phyloP scores from a whole-genome alignment of 92 coral and sea anemone genomes.

The Epizoanthus rinbou region DNA sequence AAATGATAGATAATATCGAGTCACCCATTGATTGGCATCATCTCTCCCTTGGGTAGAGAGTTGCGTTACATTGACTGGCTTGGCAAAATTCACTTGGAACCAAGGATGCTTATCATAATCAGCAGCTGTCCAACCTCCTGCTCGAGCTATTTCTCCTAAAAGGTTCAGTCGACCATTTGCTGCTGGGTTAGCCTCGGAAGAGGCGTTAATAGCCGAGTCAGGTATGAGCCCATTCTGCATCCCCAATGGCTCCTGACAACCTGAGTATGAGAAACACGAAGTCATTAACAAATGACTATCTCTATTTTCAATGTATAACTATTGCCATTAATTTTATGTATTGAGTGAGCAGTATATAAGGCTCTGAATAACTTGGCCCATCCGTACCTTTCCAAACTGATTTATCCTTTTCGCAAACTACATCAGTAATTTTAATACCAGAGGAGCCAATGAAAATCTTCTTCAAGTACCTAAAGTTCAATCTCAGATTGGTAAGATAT shows the following conservation, averaged over 20 bases:
- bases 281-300: too few species aligned
- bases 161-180: not conserved
- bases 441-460: too few species aligned
- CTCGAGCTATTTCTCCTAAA: not conserved
- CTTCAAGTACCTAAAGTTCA: too few species aligned
- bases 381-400: too few species aligned
- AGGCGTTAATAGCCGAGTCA: conserved; percentile 5
- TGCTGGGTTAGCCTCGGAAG: not conserved
- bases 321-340: too few species aligned
- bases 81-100: conserved; percentile 3
- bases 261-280: not conserved
- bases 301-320: too few species aligned
- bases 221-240: conserved; percentile 2
- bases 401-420: too few species aligned
- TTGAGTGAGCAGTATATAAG: too few species aligned
- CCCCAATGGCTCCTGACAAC: not conserved
- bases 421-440: too few species aligned
- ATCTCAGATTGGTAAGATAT: too few species aligned
- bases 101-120: not conserved
- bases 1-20: not conserved
- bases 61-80: not conserved
- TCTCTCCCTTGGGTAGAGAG: not conserved
- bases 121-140: not conserved
- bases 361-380: too few species aligned
- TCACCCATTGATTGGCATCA: not conserved